Conservation (phyloP, 2,113 vertebrate species). For the Pan troglodytes region NHGRI_mPanTro3-v2.1_pri NC_072409.2:47526501-47527000, state of each 20-base stretch:
- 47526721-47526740: neutral
- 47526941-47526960: slow-evolving; percentile 5
- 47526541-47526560: neutral
- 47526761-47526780: rapidly evolving
- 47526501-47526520: neutral
- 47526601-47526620: neutral
- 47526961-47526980: neutral
- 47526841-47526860: neutral
- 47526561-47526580: neutral
- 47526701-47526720: neutral
- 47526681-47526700: too few relatives aligned
- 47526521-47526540: neutral
- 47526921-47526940: slow-evolving; percentile 72
- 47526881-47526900: slow-evolving; percentile 58
- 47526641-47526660: neutral
- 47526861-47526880: neutral
- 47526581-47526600: too few relatives aligned
- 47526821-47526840: neutral
- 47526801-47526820: neutral
- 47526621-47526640: too few relatives aligned
- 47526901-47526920: slow-evolving; percentile 53
- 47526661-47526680: neutral
- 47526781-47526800: rapidly evolving
- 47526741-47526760: neutral
- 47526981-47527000: slow-evolving; percentile 24